Conservation (phyloP, 2,797 vertebrate species). For the Anguilla anguilla region DNA sequence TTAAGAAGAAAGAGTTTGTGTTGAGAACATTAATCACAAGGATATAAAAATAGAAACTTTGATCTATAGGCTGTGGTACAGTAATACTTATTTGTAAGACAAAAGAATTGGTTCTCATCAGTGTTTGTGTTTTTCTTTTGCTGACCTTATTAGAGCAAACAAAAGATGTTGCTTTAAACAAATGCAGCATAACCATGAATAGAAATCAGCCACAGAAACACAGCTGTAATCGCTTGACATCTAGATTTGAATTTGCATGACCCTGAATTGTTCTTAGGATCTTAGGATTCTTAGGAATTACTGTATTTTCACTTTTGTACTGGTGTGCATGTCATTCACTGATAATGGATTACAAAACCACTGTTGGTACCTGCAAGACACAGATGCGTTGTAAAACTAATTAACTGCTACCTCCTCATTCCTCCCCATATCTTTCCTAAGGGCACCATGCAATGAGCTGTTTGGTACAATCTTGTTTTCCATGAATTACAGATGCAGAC, state of each 20-base stretch:
- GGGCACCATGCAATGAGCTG: constrained; percentile 23
- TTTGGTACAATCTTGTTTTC: constrained; percentile 22
- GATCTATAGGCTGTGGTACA: constrained; percentile 38
- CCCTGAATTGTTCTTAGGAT: background rate
- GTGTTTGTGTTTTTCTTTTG: constrained; percentile 20
- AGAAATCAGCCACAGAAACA: background rate
- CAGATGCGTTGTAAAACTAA: constrained; percentile 8
- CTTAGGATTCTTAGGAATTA: background rate
- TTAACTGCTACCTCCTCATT: background rate
- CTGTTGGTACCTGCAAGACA: constrained; percentile 7
- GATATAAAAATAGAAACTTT: constrained; percentile 36
- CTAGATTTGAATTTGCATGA: background rate
- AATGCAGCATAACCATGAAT: background rate
- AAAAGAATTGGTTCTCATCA: constrained; percentile 1
- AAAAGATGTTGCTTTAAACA: background rate
- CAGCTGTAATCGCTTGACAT: background rate
- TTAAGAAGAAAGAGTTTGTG: constrained; percentile 16
- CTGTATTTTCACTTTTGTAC: background rate
- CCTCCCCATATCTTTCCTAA: background rate
- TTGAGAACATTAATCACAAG: constrained; percentile 38
- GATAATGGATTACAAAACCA: background rate
- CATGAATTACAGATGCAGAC: constrained; percentile 24
- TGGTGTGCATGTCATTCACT: background rate
- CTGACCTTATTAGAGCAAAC: constrained; percentile 31
- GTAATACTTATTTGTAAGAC: constrained; percentile 22